phyloP scores from a whole-genome alignment of 2,797 vertebrate genomes.

The Philypnodon macrostomus region DNA sequence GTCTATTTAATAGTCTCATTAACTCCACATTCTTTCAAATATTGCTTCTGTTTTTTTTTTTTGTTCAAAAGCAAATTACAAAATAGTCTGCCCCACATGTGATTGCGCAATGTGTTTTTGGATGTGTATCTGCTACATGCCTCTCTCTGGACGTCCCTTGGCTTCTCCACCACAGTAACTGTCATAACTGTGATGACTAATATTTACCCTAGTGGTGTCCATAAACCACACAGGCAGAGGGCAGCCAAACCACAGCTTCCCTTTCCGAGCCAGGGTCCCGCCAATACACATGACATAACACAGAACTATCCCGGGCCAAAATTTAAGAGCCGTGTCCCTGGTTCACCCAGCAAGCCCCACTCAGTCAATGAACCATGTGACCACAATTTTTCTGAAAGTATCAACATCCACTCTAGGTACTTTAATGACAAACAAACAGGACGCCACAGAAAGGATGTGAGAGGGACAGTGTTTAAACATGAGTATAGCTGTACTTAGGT shows the following conservation, averaged over 20 bases:
- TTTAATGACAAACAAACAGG: background rate
- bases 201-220: slow-evolving; percentile 59
- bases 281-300: slow-evolving; percentile 52
- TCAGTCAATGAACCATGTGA: slow-evolving; percentile 5
- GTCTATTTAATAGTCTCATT: too few species aligned
- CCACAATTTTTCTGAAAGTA: background rate
- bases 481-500: background rate
- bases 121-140: too few species aligned
- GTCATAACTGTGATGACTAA: slow-evolving; percentile 55
- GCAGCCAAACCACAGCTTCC: slow-evolving; percentile 66
- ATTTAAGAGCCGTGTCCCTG: slow-evolving; percentile 46
- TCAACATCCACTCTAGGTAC: slow-evolving; percentile 11
- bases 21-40: too few species aligned
- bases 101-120: slow-evolving; percentile 36
- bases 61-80: background rate
- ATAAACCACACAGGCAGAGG: slow-evolving; percentile 49
- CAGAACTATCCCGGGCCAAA: slow-evolving; percentile 32
- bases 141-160: slow-evolving; percentile 3
- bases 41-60: too few species aligned
- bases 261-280: slow-evolving; percentile 43
- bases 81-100: slow-evolving; percentile 23
- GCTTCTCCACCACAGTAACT: slow-evolving; percentile 34
- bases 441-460: slow-evolving; percentile 1
- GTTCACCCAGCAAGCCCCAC: slow-evolving; percentile 32
- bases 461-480: slow-evolving; percentile 1